Percentiles rank a stretch among this genome's conserved stretches.
Evolutionary conservation across 2,888 invertebrate genomes (phyloP).

Genomic region (Macropis europaea): DNA sequence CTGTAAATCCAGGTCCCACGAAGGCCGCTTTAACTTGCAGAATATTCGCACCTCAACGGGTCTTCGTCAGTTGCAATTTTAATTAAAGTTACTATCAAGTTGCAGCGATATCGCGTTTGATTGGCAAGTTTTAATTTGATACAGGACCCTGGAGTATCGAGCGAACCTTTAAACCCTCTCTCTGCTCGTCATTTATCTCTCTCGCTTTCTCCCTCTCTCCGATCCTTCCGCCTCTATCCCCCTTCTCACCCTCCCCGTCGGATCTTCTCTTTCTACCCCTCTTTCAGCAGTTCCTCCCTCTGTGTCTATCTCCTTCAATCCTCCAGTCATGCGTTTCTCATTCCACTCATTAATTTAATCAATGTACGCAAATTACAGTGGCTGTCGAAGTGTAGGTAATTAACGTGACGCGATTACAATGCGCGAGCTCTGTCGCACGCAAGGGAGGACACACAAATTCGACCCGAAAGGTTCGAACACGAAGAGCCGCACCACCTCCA

Average conservation of each 20-base stretch:
- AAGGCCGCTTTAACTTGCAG: conserved; percentile 16
- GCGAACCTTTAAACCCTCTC: conserved; percentile 50
- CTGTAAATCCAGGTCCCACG: conserved; percentile 9
- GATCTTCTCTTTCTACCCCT: not conserved
- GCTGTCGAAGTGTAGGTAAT: conserved; percentile 70
- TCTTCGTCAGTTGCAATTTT: conserved; percentile 63
- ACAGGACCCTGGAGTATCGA: conserved; percentile 50
- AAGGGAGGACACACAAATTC: conserved; percentile 28
- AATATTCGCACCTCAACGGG: conserved; percentile 48
- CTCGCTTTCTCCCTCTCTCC: not conserved
- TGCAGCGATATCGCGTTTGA: conserved; percentile 65
- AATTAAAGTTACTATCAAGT: conserved; percentile 66
- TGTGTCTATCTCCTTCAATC: conserved; percentile 43
- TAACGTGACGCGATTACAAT: conserved; percentile 75
- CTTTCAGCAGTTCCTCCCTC: conserved; percentile 21
- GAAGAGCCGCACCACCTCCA: conserved; percentile 24
- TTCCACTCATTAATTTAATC: conserved; percentile 74
- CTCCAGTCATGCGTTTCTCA: conserved; percentile 50
- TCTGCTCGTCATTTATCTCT: conserved; percentile 20
- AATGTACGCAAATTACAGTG: conserved; percentile 75
- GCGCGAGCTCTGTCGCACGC: conserved; percentile 61
- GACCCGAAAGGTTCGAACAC: conserved; percentile 33
- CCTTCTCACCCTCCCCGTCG: conserved; percentile 19
- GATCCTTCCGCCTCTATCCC: conserved; percentile 10
- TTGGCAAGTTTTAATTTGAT: conserved; percentile 69